These are phyloP conservation scores for Mechanitis messenoides DNA, from an alignment of 2,888 invertebrate species.

Conservation along the genomic window DNA sequence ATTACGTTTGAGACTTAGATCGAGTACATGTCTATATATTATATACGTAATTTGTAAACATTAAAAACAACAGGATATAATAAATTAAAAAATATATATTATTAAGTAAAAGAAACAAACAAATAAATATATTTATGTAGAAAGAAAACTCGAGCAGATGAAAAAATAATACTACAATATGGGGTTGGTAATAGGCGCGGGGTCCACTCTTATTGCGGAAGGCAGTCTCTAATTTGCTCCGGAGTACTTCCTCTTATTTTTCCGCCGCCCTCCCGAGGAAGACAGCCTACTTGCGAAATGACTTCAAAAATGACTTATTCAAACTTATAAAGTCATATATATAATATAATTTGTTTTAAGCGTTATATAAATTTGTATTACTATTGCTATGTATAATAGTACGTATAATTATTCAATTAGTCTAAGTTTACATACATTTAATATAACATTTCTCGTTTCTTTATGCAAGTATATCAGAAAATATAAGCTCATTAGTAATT, in stretches of 20 bases:
- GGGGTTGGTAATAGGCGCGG: conserved; percentile 56
- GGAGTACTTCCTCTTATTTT: conserved; percentile 57
- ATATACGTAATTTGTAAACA: no score
- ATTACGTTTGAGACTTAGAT: no score
- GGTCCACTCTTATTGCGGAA: conserved; percentile 65
- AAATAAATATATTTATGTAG: conserved; percentile 36
- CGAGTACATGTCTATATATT: no score
- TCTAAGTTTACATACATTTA: neutral
- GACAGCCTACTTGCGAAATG: conserved; percentile 39
- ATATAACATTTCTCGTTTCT: conserved; percentile 22
- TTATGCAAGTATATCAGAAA: conserved; percentile 31
- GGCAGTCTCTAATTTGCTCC: conserved; percentile 64
- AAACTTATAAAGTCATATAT: neutral
- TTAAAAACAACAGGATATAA: no score
- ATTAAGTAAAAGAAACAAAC: conserved; percentile 34
- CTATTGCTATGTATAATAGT: no score
- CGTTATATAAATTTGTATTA: no score
- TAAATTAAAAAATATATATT: no score
- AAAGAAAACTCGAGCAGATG: conserved; percentile 45
- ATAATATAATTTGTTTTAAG: neutral
- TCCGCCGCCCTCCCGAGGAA: conserved; percentile 45
- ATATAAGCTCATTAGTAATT: conserved; percentile 72
- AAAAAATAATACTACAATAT: conserved; percentile 69
- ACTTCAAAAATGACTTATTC: neutral
- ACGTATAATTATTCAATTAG: neutral